Base-by-base conservation (phyloP, 2,888 invertebrate genomes). In the Loripinus fragilis region DNA sequence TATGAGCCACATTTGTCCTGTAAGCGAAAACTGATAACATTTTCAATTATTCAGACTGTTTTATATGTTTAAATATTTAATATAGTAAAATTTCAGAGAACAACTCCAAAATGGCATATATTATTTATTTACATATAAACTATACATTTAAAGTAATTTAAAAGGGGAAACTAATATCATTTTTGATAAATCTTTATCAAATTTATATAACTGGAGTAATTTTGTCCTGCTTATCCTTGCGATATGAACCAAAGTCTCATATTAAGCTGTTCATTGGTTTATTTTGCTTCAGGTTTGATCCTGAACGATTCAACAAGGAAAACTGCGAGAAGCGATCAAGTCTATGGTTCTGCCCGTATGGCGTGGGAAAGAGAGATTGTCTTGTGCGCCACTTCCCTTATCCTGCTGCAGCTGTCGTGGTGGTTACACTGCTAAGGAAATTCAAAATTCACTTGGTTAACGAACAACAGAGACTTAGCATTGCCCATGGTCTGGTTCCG, bases 331-430 rank as follows among this genome's bases (percentile, higher is more conserved):
- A 75, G 5, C 80, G 87, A 55, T 86, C 89, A 48, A 45, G 87
- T 2, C 85, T 90, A 23, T 86, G 90, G 0, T 94, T 92, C 77
- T 85, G 88, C 65, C 93, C 93, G 0, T 94, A 93, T 86, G 94
- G 94, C 7, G 92, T 92, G 69, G 94, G 93, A 20, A 92, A 92
- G 71, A 78, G 91, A 7, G 84, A 86, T 17, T 91, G 91, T 74
- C 91, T 91, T n/a, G 91, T 88, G 2, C 84, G 86, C 64, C 85
- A 87, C 23, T 90, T 92, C 78, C 86, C 91, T 0, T 90, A 92
- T 68, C 69, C 86, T 25, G 90, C 93, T 80, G 88, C 88, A 5
- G 78, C 89, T 0, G 80, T 89, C 7, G 78, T 88, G 41, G 48
- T 93, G n/a, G 87, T 89, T 7, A 83, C 88, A 3, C 74, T 94